Percentiles rank a stretch among this genome's conserved stretches.
Conservation (phyloP, 2,888 invertebrate genomes). For the Bhutanitis thaidina region DNA sequence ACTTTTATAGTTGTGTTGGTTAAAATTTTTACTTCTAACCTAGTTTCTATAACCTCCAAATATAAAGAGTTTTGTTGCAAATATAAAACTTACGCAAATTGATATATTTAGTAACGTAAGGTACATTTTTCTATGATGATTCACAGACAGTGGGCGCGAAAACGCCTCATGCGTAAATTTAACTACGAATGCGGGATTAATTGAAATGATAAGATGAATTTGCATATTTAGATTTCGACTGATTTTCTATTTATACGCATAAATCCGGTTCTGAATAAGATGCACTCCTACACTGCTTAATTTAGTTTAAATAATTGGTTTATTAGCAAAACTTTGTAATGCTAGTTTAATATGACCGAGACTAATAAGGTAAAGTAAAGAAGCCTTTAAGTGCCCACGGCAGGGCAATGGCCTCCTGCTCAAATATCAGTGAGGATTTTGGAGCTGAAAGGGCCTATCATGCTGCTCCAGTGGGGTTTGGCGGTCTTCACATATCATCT, state of each 20-base stretch:
- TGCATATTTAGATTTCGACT: conserved; percentile 13
- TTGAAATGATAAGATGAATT: conserved; percentile 12
- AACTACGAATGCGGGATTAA: background rate
- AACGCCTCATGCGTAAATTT: background rate
- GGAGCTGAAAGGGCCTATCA: too few relatives aligned
- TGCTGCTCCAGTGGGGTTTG: too few relatives aligned
- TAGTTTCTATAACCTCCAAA: conserved; percentile 21
- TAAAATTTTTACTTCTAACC: conserved; percentile 16
- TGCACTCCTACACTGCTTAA: conserved; percentile 2
- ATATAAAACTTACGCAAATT: conserved; percentile 12
- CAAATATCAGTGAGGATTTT: too few relatives aligned
- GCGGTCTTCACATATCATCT: too few relatives aligned
- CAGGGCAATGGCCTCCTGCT: too few relatives aligned
- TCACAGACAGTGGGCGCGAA: conserved; percentile 1
- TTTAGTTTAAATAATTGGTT: too few relatives aligned
- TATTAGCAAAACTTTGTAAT: background rate
- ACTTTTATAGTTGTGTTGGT: conserved; percentile 17
- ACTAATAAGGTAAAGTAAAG: too few relatives aligned
- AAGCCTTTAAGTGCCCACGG: too few relatives aligned
- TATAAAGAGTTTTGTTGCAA: conserved; percentile 13
- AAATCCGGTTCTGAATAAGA: conserved; percentile 3
- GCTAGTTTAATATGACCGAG: background rate
- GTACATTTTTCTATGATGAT: conserved; percentile 5
- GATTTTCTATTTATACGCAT: conserved; percentile 2
- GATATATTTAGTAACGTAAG: conserved; percentile 8